phyloP scores from a whole-genome alignment of 2,797 vertebrate species.

The Phrynocephalus forsythii region DNA sequence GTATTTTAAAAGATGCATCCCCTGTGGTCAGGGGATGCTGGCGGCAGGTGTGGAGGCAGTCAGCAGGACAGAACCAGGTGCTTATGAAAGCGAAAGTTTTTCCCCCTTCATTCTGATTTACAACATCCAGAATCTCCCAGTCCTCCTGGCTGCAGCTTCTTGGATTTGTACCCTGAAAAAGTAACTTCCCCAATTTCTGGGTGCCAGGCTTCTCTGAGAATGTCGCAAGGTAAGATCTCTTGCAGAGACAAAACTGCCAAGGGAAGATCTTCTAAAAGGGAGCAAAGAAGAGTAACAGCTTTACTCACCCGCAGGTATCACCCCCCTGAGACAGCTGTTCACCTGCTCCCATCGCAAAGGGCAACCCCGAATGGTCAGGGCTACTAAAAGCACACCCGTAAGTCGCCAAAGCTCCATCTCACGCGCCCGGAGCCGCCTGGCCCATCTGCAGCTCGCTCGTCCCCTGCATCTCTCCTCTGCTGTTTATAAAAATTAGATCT shows the following conservation, averaged over 20 bases:
- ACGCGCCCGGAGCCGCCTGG: not conserved
- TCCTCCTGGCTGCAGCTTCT: not conserved
- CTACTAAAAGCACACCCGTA: not conserved
- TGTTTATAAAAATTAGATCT: conserved; percentile 34
- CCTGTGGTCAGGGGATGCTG: fast-evolving
- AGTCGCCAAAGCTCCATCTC: not conserved
- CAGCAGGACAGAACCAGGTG: too few species aligned
- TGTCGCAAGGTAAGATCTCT: not conserved
- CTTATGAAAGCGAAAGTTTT: too few species aligned
- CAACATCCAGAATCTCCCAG: not conserved
- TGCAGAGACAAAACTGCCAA: too few species aligned
- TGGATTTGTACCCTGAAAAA: not conserved
- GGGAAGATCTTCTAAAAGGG: not conserved
- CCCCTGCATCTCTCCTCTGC: not conserved
- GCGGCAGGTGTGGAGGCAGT: not conserved
- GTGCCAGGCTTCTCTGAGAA: not conserved
- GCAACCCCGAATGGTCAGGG: not conserved
- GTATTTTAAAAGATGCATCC: not conserved
- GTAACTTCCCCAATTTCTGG: not conserved
- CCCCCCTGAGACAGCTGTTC: too few species aligned
- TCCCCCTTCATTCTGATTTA: not conserved
- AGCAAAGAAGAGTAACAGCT: not conserved
- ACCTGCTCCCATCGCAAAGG: not conserved
- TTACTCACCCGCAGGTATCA: conserved; percentile 11
- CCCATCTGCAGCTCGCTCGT: not conserved